Evolutionary conservation across 2,797 vertebrate species (phyloP).

Genomic region (Eremophila alpestris): DNA sequence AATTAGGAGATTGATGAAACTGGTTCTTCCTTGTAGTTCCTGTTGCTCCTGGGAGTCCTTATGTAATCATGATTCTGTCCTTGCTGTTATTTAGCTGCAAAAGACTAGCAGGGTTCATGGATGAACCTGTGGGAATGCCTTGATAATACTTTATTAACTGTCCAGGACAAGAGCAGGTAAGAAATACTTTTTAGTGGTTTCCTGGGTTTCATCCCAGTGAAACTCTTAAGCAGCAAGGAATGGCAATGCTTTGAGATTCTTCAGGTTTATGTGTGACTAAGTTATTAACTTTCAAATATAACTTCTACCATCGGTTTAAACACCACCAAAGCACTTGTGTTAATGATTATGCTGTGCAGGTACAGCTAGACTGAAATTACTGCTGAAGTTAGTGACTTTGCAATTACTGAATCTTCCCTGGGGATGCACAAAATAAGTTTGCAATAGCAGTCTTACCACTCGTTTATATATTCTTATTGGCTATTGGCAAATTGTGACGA

Average conservation of each 20-base stretch:
- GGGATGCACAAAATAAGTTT: background rate
- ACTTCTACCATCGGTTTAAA: background rate
- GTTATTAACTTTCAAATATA: background rate
- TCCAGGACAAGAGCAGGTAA: background rate
- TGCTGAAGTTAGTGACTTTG: slow-evolving; percentile 33
- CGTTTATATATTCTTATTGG: background rate
- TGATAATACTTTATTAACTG: background rate
- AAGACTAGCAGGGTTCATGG: background rate
- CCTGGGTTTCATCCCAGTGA: background rate
- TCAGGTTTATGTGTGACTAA: background rate
- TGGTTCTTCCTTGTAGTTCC: background rate
- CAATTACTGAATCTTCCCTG: slow-evolving; percentile 45
- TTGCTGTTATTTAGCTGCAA: background rate
- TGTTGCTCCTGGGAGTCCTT: background rate
- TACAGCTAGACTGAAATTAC: slow-evolving; percentile 10
- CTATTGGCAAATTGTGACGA: slow-evolving; percentile 13
- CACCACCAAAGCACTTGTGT: background rate
- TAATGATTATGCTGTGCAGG: slow-evolving; percentile 29
- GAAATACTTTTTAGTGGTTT: background rate
- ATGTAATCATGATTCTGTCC: background rate
- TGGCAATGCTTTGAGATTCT: background rate
- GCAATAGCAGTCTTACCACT: background rate
- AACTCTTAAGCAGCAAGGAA: background rate
- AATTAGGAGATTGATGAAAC: background rate
- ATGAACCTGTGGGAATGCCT: background rate